Evolutionary conservation across 1,140 invertebrate species (phyloP).

Genomic region (Drosophila setifemur): DNA sequence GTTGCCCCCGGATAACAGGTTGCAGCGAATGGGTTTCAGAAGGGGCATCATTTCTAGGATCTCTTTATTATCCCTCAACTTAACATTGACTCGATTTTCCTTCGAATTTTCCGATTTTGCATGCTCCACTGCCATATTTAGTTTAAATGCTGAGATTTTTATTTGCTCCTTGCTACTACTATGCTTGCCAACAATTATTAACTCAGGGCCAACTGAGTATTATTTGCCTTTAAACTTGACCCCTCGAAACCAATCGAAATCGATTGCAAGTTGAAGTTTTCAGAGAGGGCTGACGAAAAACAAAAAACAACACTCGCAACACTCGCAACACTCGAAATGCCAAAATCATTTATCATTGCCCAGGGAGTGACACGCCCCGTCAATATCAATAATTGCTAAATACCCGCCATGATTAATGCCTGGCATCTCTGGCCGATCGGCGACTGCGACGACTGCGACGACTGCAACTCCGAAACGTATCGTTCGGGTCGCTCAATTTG

Average conservation of each 20-base stretch:
- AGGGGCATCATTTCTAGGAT: not conserved
- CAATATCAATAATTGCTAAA: conserved; percentile 72
- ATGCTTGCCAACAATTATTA: not conserved
- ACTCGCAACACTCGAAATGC: not conserved
- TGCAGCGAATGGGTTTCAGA: not conserved
- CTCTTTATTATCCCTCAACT: too few relatives aligned
- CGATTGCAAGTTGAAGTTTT: not conserved
- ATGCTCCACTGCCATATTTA: not conserved
- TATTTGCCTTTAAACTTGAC: conserved; percentile 42
- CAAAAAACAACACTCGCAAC: not conserved
- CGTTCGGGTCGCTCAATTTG: conserved; percentile 49
- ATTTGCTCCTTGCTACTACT: not conserved
- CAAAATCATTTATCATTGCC: conserved; percentile 62
- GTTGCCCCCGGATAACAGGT: not conserved
- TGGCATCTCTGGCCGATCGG: conserved; percentile 34
- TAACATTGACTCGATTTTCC: too few relatives aligned
- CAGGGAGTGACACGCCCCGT: conserved; percentile 59
- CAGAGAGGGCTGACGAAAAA: not conserved
- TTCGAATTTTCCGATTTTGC: not conserved
- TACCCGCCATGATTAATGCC: conserved; percentile 68
- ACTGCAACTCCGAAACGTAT: conserved; percentile 8
- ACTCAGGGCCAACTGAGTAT: conserved; percentile 2
- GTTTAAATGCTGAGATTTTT: not conserved
- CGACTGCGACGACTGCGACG: too few relatives aligned
- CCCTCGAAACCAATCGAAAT: conserved; percentile 1